A percentile compares a stretch with the other conserved stretches of the same genome.
Conservation (phyloP, 2,888 invertebrate species). For the Harmothoe impar region DNA sequence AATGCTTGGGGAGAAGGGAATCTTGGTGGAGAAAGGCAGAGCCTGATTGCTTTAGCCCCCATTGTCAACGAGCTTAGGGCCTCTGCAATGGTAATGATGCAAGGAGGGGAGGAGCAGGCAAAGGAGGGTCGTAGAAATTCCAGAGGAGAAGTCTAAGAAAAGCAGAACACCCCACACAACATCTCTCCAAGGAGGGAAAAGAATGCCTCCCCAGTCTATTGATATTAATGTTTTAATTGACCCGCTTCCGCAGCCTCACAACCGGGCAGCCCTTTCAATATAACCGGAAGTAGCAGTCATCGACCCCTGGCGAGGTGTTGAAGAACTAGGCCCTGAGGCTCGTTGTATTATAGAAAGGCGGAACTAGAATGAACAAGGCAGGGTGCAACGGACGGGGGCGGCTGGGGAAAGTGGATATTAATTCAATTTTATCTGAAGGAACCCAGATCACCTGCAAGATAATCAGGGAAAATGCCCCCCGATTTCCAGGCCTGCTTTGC, state of each 20-base stretch:
- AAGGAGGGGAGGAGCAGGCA: not conserved
- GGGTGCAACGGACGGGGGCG: too few relatives aligned
- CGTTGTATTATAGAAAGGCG: too few relatives aligned
- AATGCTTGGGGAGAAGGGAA: too few relatives aligned
- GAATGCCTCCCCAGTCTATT: not conserved
- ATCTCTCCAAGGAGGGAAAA: not conserved
- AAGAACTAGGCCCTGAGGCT: not conserved
- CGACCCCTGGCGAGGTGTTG: not conserved
- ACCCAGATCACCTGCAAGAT: not conserved
- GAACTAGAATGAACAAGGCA: too few relatives aligned
- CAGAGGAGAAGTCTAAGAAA: too few relatives aligned
- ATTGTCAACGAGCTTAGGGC: too few relatives aligned
- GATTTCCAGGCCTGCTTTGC: not conserved
- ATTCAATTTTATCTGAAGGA: not conserved
- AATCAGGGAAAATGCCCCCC: not conserved
- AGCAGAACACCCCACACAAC: too few relatives aligned
- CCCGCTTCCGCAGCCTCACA: not conserved
- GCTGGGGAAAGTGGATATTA: not conserved
- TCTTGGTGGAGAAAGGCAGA: too few relatives aligned
- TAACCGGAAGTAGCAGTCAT: not conserved
- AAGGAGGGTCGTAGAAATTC: too few relatives aligned
- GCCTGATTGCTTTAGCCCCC: too few relatives aligned
- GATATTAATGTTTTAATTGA: slow-evolving; percentile 42
- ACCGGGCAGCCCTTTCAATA: not conserved
- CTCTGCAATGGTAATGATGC: not conserved